Conservation (phyloP, 2,113 vertebrate species). For the Proteles cristata region DNA sequence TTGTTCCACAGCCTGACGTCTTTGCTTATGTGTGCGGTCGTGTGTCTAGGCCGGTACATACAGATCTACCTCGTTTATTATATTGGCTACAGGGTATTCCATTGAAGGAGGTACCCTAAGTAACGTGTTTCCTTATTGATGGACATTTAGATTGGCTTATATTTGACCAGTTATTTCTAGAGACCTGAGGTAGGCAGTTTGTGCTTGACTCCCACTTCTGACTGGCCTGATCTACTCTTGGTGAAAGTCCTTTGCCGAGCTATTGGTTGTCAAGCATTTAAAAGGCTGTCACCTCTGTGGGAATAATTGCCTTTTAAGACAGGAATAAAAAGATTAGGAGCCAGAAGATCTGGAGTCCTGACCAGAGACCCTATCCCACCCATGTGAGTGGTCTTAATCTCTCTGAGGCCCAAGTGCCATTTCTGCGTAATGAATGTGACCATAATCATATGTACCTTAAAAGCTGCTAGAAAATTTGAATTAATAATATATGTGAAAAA, state of each 20-base stretch:
- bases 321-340: not conserved
- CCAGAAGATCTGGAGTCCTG: not conserved
- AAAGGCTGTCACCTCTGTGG: not conserved
- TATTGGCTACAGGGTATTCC: not conserved
- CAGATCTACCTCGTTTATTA: not conserved
- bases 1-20: not conserved
- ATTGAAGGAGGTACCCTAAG: not conserved
- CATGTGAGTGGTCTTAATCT: not conserved
- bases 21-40: not conserved
- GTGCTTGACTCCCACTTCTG: not conserved
- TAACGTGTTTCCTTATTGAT: not conserved
- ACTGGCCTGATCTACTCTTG: not conserved
- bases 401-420: not conserved
- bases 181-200: not conserved
- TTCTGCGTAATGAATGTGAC: not conserved
- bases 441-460: not conserved
- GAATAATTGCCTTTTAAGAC: not conserved
- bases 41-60: not conserved
- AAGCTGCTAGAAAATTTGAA: not conserved
- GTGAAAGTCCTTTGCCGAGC: not conserved
- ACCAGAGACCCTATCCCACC: not conserved
- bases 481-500: not conserved
- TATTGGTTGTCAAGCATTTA: not conserved
- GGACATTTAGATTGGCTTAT: not conserved
- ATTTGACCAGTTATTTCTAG: not conserved